Percentiles rank a stretch among this genome's conserved stretches.
Evolutionary conservation across 2,797 vertebrate species (phyloP).

Genomic region (Melanotaenia boesemani): DNA sequence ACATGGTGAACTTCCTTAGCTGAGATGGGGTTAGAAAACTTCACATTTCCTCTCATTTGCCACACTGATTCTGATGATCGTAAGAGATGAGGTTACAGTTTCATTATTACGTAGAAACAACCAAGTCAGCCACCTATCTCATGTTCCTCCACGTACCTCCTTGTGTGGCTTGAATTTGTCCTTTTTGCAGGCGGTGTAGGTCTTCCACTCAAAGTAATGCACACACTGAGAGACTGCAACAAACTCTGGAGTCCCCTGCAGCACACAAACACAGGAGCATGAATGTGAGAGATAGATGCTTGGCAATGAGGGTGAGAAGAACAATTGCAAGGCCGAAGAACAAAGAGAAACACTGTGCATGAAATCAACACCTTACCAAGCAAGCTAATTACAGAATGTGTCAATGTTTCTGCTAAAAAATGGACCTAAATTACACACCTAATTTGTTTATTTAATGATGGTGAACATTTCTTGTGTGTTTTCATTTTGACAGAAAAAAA

Average conservation of each 20-base stretch:
- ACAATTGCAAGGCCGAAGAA: neutral
- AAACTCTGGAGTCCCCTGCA: slow-evolving; percentile 94
- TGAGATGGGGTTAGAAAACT: neutral
- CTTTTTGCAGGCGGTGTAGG: slow-evolving; percentile 89
- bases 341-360: neutral
- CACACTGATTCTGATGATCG: slow-evolving; percentile 12
- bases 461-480: neutral
- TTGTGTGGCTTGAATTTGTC: slow-evolving; percentile 90
- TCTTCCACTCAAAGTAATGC: slow-evolving; percentile 97
- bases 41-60: slow-evolving; percentile 10
- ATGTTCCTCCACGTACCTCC: slow-evolving; percentile 85
- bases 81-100: neutral
- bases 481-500: neutral
- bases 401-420: neutral
- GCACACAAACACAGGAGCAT: neutral
- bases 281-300: neutral
- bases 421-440: too few relatives aligned
- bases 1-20: neutral
- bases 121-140: neutral
- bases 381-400: too few relatives aligned
- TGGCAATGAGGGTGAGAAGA: neutral
- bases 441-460: too few relatives aligned
- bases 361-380: too few relatives aligned
- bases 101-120: neutral
- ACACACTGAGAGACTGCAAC: slow-evolving; percentile 90